phyloP scores from a whole-genome alignment of 2,797 vertebrate genomes.

The Fringilla coelebs region DNA sequence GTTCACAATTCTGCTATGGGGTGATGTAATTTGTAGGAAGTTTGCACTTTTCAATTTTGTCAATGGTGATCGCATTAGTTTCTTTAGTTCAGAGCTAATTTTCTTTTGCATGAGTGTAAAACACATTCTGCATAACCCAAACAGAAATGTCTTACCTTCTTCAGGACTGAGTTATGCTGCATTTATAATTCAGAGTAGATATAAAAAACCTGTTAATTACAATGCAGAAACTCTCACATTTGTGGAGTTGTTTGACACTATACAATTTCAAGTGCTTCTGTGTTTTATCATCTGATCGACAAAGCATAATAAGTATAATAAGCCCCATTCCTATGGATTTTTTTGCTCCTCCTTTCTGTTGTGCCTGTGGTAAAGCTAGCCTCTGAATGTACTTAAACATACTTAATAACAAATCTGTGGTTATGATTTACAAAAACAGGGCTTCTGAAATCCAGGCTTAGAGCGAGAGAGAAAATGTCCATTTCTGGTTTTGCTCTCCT shows the following conservation, averaged over 20 bases:
- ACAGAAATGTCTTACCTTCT: not conserved
- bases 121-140: not conserved
- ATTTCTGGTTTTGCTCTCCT: not conserved
- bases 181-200: not conserved
- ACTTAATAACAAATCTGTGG: not conserved
- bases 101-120: not conserved
- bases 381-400: not conserved
- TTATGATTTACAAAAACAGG: not conserved
- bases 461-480: not conserved
- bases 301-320: not conserved
- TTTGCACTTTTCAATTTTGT: not conserved
- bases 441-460: not conserved
- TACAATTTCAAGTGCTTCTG: not conserved
- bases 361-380: not conserved
- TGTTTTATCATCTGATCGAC: not conserved
- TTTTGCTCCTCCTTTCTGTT: not conserved
- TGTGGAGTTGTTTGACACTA: not conserved
- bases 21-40: slow-evolving; percentile 5
- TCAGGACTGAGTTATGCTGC: not conserved
- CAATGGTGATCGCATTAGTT: not conserved
- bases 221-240: not conserved
- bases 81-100: not conserved
- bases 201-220: not conserved
- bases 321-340: not conserved
- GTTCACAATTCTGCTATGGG: not conserved